Evolutionary conservation across 2,888 invertebrate species (phyloP).

Genomic region (Osmoderma eremita): DNA sequence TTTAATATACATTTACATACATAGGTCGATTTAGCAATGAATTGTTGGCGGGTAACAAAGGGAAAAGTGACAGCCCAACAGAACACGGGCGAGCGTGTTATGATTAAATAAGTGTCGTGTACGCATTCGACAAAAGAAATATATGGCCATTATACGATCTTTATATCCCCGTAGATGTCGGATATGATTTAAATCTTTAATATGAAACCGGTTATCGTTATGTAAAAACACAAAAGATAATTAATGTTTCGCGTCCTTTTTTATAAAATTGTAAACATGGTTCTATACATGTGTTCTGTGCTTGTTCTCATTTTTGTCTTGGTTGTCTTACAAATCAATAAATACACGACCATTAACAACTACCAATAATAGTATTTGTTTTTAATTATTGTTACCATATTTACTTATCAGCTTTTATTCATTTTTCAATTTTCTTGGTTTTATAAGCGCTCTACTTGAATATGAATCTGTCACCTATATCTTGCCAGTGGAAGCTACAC

Average conservation of each 20-base stretch:
- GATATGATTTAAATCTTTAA: slow-evolving; percentile 40
- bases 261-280: slow-evolving; percentile 31
- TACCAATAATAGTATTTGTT: too few species aligned
- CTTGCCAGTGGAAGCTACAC: too few species aligned
- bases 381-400: too few species aligned
- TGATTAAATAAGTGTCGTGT: slow-evolving; percentile 42
- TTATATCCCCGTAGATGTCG: slow-evolving; percentile 36
- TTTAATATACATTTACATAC: slow-evolving; percentile 34
- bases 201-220: slow-evolving; percentile 35
- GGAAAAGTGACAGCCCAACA: slow-evolving; percentile 36
- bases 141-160: slow-evolving; percentile 39
- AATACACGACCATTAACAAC: too few species aligned
- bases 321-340: not conserved
- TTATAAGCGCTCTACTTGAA: too few species aligned
- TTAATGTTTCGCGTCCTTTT: slow-evolving; percentile 30
- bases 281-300: not conserved
- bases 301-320: not conserved
- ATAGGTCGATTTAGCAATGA: slow-evolving; percentile 36
- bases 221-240: slow-evolving; percentile 36
- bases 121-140: slow-evolving; percentile 36
- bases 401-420: too few species aligned
- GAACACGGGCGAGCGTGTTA: slow-evolving; percentile 38
- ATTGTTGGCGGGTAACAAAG: slow-evolving; percentile 33
- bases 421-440: too few species aligned
- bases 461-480: too few species aligned